phyloP scores from a whole-genome alignment of 2,113 vertebrate genomes.

The Nycticebus coucang region DNA sequence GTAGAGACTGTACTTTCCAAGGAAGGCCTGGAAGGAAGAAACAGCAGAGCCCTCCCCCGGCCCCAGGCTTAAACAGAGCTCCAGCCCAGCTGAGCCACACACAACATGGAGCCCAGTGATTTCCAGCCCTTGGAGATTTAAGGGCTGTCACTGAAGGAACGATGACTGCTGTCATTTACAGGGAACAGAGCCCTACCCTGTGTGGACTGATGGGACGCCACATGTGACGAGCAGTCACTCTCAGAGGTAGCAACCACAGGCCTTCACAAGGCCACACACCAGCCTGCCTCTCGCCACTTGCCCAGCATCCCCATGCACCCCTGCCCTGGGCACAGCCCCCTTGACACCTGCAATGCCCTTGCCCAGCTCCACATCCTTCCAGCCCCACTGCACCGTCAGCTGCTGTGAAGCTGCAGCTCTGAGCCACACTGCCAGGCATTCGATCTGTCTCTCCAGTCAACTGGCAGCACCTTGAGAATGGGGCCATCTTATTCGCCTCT shows the following conservation, averaged over 20 bases:
- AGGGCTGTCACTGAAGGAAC: fast-evolving
- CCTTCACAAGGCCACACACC: background rate
- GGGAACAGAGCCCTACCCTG: background rate
- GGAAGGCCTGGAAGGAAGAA: fast-evolving
- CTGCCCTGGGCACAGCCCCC: background rate
- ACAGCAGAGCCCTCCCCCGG: too few relatives aligned
- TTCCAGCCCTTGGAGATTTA: fast-evolving
- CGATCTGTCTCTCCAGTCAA: fast-evolving
- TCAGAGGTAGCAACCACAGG: background rate
- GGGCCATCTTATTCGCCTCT: background rate
- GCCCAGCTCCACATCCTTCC: background rate
- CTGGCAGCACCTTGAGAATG: background rate
- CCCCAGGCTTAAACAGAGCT: fast-evolving
- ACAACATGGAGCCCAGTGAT: fast-evolving
- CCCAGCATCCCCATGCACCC: fast-evolving
- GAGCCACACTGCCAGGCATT: fast-evolving
- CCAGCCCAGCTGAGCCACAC: fast-evolving
- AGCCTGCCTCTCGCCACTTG: background rate
- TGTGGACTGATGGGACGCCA: background rate
- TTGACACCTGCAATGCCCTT: fast-evolving
- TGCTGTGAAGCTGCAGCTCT: background rate
- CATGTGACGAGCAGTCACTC: background rate
- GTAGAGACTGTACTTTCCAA: background rate
- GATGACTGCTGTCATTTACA: fast-evolving
- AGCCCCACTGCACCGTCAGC: fast-evolving